Base-by-base conservation (phyloP, 2,113 vertebrate genomes). In the Onychorhynchus coronatus region DNA sequence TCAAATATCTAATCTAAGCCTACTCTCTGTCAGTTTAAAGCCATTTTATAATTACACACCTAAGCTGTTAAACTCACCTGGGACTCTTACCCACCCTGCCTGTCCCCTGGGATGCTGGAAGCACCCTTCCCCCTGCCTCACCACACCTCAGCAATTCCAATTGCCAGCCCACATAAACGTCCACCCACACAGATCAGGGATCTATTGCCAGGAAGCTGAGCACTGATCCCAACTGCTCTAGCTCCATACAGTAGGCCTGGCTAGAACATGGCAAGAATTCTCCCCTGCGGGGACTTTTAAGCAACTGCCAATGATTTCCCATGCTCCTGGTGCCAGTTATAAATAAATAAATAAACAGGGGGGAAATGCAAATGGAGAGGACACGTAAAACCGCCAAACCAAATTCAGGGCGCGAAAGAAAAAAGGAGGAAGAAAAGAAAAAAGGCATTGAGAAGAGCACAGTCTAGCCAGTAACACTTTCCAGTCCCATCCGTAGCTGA, bases 381-480 rank as follows among this genome's bases (percentile, higher is more conserved):
- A 82, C 80, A 28, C 15, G 7, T 89, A 84, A 88, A 93, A 86
- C 55, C 81, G 71, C 91, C 93, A 89, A 91, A 75, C 74, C 84
- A 92, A 95, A 95, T 95, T 70, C 88, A 84, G 76, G 85, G 47
- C 0, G 21, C 84, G 79, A 91, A 95, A 91, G 50, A 72, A 78
- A 88, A 89, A 94, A 85, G 44, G 35, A 52, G 42, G 59, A 53
- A 68, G 23, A 7, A 10, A 42, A 2, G 4, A 39, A 56, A n/a
- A 37, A 22, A 10, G 59, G 84, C 83, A 76, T 74, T 83, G 79
- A 85, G 89, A 89, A 87, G 89, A 91, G 39, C 49, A 55, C 28
- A 93, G 81, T 87, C 71, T 97, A 87, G 94, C 59, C 96, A 88
- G 30, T 85, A 91, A 96, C 92, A 94, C 96, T 98, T 98, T 58